These are phyloP conservation scores for Dioctria rufipes DNA, from an alignment of 2,888 invertebrate species.

Conservation along the genomic window DNA sequence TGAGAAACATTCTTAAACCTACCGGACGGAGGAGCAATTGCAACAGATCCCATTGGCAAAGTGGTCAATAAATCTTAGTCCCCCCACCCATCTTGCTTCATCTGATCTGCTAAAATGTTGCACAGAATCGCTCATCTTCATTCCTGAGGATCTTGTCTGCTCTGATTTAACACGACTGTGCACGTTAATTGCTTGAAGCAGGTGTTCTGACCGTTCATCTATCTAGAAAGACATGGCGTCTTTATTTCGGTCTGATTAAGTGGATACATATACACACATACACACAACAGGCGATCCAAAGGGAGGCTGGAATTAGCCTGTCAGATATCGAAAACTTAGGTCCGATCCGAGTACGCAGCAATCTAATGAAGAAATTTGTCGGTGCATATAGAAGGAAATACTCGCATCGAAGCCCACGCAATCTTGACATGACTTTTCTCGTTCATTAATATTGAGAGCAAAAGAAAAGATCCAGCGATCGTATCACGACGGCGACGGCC, in stretches of 20 bases:
- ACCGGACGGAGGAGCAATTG: constrained; percentile 18
- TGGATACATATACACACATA: neutral
- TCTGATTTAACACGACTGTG: constrained; percentile 50
- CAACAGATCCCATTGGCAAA: neutral
- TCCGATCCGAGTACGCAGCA: neutral
- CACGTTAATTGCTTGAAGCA: constrained; percentile 50
- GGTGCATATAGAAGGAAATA: constrained; percentile 16
- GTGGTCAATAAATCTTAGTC: constrained; percentile 44
- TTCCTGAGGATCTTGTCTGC: constrained; percentile 42
- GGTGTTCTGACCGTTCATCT: constrained; percentile 41
- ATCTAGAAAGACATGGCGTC: constrained; percentile 34
- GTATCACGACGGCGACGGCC: neutral
- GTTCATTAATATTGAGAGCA: constrained; percentile 23
- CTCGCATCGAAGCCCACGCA: constrained; percentile 38
- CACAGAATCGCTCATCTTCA: constrained; percentile 41
- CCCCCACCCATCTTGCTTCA: neutral
- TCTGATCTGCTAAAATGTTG: neutral
- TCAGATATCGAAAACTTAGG: constrained; percentile 5
- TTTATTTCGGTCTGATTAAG: constrained; percentile 45
- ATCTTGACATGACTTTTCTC: constrained; percentile 36
- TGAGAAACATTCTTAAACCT: constrained; percentile 19
- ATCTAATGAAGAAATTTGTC: constrained; percentile 50
- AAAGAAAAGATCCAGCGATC: constrained; percentile 28
- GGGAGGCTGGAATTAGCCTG: constrained; percentile 27
- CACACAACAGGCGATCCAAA: neutral